phyloP scores from a whole-genome alignment of 2,797 vertebrate species.

The Molossus molossus region DNA sequence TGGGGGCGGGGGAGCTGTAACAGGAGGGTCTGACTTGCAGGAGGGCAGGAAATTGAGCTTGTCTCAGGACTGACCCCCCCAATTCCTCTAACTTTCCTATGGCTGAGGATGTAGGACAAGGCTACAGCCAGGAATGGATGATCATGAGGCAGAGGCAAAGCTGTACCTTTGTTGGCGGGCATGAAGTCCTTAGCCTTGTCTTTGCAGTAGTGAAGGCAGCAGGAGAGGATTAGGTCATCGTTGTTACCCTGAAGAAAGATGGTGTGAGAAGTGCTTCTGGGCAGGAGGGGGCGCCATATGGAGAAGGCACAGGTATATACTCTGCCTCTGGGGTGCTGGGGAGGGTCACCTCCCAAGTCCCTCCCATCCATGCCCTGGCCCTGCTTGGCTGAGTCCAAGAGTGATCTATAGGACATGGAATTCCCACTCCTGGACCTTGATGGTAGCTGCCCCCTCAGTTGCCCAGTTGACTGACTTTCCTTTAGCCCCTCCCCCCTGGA shows the following conservation, averaged over 20 bases:
- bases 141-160: not conserved
- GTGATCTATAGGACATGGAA: not conserved
- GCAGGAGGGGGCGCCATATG: slow-evolving; percentile 72
- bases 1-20: not conserved
- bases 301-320: slow-evolving; percentile 15
- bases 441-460: not conserved
- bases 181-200: slow-evolving; percentile 99
- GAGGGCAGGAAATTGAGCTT: not conserved
- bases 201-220: slow-evolving; percentile 99
- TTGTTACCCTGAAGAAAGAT: slow-evolving; percentile 95
- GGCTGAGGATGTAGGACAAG: not conserved
- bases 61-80: not conserved
- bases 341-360: not conserved
- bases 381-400: not conserved
- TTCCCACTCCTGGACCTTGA: not conserved
- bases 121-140: not conserved
- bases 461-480: not conserved
- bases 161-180: slow-evolving; percentile 95
- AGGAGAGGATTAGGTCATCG: slow-evolving; percentile 98
- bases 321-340: not conserved
- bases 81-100: not conserved
- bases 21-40: not conserved
- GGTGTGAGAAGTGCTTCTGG: slow-evolving; percentile 60
- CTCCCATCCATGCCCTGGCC: not conserved
- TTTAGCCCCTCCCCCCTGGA: not conserved